Evolutionary conservation across 1,140 invertebrate genomes (phyloP).

Genomic region (Sycophila sp.): DNA sequence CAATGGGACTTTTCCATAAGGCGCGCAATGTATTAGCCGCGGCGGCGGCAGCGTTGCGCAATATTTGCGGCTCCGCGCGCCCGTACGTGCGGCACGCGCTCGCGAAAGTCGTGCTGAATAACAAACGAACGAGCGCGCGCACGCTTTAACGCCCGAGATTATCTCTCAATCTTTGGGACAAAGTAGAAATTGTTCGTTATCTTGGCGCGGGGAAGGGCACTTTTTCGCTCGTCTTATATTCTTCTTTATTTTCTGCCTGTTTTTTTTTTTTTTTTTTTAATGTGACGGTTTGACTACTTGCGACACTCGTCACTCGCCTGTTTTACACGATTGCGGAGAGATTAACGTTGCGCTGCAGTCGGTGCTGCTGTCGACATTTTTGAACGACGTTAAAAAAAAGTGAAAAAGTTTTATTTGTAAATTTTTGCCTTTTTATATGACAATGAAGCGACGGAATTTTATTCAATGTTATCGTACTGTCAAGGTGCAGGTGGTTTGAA

Average conservation of each 20-base stretch:
- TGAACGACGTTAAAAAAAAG: too few relatives aligned
- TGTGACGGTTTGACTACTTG: neutral
- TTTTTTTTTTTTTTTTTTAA: too few relatives aligned
- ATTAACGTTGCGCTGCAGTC: too few relatives aligned
- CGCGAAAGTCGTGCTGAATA: slow-evolving; percentile 35
- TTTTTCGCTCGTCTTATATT: too few relatives aligned
- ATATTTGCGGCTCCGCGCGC: slow-evolving; percentile 2
- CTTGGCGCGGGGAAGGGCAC: neutral
- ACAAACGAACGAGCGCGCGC: slow-evolving; percentile 20
- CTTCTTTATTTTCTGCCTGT: too few relatives aligned
- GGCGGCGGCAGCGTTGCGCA: slow-evolving; percentile 13
- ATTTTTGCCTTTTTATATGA: too few relatives aligned
- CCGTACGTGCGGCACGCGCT: neutral
- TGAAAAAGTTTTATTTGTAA: too few relatives aligned
- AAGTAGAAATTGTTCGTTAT: slow-evolving; percentile 34
- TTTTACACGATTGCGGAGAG: neutral
- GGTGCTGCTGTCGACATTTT: too few relatives aligned
- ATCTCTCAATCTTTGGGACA: slow-evolving; percentile 35
- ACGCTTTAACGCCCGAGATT: slow-evolving; percentile 2
- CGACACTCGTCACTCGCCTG: slow-evolving; percentile 20
- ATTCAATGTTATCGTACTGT: too few relatives aligned
- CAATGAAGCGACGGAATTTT: too few relatives aligned
- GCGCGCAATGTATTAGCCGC: slow-evolving; percentile 30
- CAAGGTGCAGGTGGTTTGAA: too few relatives aligned
- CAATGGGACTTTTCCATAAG: slow-evolving; percentile 37